Conservation (phyloP, 2,797 vertebrate species). For the Bryconaethiops microstoma region DNA sequence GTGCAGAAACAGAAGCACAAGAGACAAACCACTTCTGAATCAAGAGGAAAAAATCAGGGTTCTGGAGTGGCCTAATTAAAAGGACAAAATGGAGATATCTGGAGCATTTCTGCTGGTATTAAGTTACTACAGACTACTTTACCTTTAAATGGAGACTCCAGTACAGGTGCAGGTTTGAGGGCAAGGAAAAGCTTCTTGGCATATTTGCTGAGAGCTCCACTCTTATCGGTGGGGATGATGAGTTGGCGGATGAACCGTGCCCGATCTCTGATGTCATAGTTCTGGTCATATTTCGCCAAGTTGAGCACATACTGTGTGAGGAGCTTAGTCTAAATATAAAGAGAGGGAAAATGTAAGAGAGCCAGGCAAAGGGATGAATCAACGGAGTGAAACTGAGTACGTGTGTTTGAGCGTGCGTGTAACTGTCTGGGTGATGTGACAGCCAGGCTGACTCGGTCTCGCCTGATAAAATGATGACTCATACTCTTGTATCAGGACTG, state of each 20-base stretch:
- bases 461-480: constrained; percentile 16
- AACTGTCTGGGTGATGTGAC: constrained; percentile 24
- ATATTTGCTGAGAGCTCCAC: constrained; percentile 92
- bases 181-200: constrained; percentile 98
- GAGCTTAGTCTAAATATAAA: constrained; percentile 86
- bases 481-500: neutral
- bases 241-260: constrained; percentile 98
- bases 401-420: neutral
- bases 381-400: neutral
- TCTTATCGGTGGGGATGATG: constrained; percentile 94
- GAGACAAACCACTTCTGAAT: neutral
- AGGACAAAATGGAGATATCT: too few species aligned
- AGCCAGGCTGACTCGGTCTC: neutral
- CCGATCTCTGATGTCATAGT: constrained; percentile 96
- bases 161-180: constrained; percentile 92
- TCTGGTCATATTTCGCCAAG: constrained; percentile 98
- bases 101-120: neutral
- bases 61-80: too few species aligned
- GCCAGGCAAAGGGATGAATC: neutral
- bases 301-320: constrained; percentile 98
- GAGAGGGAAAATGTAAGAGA: constrained; percentile 15
- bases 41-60: constrained; percentile 7
- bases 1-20: too few species aligned
- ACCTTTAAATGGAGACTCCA: constrained; percentile 99
- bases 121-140: constrained; percentile 14